Evolutionary conservation across 2,888 invertebrate species (phyloP), one percentile per base, ranked within the genome.

Genomic region (Lydus trimaculatus): DNA sequence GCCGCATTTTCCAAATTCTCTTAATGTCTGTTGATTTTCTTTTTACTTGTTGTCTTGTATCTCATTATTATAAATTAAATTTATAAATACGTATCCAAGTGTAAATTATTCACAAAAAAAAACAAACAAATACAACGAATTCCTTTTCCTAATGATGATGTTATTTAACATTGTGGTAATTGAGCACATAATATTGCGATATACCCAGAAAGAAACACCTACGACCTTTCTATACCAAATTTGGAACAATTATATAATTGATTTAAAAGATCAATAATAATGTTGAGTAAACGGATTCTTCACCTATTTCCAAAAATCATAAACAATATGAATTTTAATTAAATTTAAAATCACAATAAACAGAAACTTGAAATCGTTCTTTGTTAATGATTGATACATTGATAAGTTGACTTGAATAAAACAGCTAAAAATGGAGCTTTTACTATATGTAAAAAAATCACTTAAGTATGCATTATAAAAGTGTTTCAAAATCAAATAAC

Each of bases 151-250:
- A 6, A 11, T 20, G 48, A 25, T 11, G 36, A 64, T 68, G 77
- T 78, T 79, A 78, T 78, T 78, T 75, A 79, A 78, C 72, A 75
- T 68, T 69, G 72, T 72, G 72, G 79, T 73, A 79, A 79, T 78
- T 76, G 78, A 77, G 78, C 73, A 72, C 78, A 78, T 72, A 70
- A 72, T 56, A 75, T 78, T 80, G 78, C 75, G 73, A 73, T 71
- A 72, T 71, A 66, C 67, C 79, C 20, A 56, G 15, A 76, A 75
- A 77, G 78, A 73, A 81, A 81, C 78, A 77, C 78, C 79, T 78
- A 76, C 80, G 80, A 80, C 80, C 80, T 80, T 80, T 80, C 73
- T 70, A 77, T n/a, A 36, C 75, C 74, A 77, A 43, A 79, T 79
- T 78, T 73, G 77, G 77, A 75, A 79, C 78, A 77, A 78, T 78